Evolutionary conservation across 2,888 invertebrate genomes (phyloP).

Genomic region (Heteromurus nitidus): DNA sequence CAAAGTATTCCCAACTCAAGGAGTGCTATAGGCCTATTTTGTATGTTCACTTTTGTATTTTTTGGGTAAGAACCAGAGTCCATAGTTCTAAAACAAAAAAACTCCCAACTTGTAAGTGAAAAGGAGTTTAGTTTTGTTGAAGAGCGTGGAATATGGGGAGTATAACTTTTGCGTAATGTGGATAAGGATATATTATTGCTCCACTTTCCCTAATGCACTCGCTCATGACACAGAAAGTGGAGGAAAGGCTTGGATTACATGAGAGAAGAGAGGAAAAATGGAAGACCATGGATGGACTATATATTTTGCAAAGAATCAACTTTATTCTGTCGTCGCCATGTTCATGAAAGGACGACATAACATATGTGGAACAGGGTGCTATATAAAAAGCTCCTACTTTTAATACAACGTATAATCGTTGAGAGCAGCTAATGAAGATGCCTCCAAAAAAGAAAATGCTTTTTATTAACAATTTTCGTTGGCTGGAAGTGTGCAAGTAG

Average conservation of each 20-base stretch:
- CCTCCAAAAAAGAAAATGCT: neutral
- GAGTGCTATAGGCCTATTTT: too few relatives aligned
- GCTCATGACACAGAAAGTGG: conserved; percentile 32
- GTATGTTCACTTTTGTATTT: too few relatives aligned
- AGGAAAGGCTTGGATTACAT: conserved; percentile 7
- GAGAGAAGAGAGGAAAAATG: conserved; percentile 37
- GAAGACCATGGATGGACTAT: conserved; percentile 34
- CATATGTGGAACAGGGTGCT: neutral
- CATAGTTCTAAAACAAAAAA: neutral
- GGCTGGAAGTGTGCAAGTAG: neutral
- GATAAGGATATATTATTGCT: conserved; percentile 15
- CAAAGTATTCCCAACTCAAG: neutral
- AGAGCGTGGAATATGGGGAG: neutral
- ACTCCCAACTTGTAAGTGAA: neutral
- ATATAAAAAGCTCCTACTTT: too few relatives aligned
- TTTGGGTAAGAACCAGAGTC: too few relatives aligned
- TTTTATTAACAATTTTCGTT: neutral
- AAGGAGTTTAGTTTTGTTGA: neutral
- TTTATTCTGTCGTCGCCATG: conserved; percentile 6
- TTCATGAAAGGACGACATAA: neutral
- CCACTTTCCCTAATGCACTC: conserved; percentile 46
- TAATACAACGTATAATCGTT: neutral
- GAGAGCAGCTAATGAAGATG: neutral
- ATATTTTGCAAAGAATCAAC: conserved; percentile 43
- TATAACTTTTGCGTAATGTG: neutral